Conservation (phyloP, 1,140 invertebrate species). For the Ceratosolen solmsi region DNA sequence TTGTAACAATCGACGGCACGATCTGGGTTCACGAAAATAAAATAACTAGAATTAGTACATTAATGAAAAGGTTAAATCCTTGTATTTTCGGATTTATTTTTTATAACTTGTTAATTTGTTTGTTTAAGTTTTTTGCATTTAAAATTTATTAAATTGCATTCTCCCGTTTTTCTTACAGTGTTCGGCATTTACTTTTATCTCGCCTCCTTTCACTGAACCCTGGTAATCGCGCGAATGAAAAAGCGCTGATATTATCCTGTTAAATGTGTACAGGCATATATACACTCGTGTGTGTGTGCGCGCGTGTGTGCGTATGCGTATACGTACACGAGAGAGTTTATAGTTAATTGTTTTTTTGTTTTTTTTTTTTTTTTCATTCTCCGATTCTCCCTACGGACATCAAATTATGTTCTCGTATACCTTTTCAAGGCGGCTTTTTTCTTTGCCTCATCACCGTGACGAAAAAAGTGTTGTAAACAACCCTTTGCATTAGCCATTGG, state of each 20-base stretch:
- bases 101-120: slow-evolving; percentile 44
- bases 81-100: slow-evolving; percentile 40
- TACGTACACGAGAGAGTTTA: slow-evolving; percentile 35
- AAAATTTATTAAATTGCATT: slow-evolving; percentile 39
- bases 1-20: too few relatives aligned
- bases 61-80: slow-evolving; percentile 32
- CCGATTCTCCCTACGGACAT: slow-evolving; percentile 16
- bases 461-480: slow-evolving; percentile 46
- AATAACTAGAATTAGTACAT: slow-evolving; percentile 44
- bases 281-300: slow-evolving; percentile 36
- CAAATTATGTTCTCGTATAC: slow-evolving; percentile 34
- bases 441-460: slow-evolving; percentile 34
- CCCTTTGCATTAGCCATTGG: slow-evolving; percentile 35
- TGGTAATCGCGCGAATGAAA: slow-evolving; percentile 11
- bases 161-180: not conserved
- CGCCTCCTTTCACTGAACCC: not conserved
- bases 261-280: slow-evolving; percentile 38
- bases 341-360: slow-evolving; percentile 47
- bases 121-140: slow-evolving; percentile 47
- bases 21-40: too few relatives aligned
- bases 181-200: slow-evolving; percentile 2
- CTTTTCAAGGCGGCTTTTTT: slow-evolving; percentile 33
- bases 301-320: slow-evolving; percentile 30
- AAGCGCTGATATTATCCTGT: slow-evolving; percentile 33
- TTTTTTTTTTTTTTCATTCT: slow-evolving; percentile 44